Percentiles rank a stretch among this genome's conserved stretches.
Evolutionary conservation across 2,888 invertebrate species (phyloP).

Genomic region (Orchesellides sinensis): DNA sequence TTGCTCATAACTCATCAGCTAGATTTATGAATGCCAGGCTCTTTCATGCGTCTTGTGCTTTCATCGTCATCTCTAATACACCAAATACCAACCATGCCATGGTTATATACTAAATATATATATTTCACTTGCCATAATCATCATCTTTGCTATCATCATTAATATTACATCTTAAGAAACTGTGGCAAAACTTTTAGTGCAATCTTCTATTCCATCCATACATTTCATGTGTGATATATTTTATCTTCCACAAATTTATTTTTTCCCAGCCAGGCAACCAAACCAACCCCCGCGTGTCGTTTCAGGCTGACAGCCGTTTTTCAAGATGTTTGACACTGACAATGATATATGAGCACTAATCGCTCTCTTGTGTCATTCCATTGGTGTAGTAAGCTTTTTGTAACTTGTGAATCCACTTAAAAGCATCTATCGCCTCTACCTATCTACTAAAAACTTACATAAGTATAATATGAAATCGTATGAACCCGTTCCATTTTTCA

Average conservation of each 20-base stretch:
- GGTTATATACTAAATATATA: no score
- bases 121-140: background rate
- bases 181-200: background rate
- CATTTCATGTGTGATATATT: background rate
- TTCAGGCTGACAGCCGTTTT: slow-evolving; percentile 65
- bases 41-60: slow-evolving; percentile 4
- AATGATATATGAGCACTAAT: slow-evolving; percentile 74
- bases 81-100: no score
- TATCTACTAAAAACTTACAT: background rate
- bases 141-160: background rate
- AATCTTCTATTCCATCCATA: no score
- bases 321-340: slow-evolving; percentile 71
- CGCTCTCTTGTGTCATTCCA: slow-evolving; percentile 69
- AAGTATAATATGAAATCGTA: no score
- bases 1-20: slow-evolving; percentile 51
- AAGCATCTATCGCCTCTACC: slow-evolving; percentile 18
- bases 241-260: background rate
- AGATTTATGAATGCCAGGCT: slow-evolving; percentile 3
- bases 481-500: background rate
- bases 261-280: background rate
- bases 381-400: slow-evolving; percentile 40
- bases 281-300: no score
- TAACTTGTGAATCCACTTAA: slow-evolving; percentile 63
- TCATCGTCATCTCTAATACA: background rate
- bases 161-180: background rate